Evolutionary conservation across 2,113 vertebrate species (phyloP).

Genomic region (Dermatemys mawii): DNA sequence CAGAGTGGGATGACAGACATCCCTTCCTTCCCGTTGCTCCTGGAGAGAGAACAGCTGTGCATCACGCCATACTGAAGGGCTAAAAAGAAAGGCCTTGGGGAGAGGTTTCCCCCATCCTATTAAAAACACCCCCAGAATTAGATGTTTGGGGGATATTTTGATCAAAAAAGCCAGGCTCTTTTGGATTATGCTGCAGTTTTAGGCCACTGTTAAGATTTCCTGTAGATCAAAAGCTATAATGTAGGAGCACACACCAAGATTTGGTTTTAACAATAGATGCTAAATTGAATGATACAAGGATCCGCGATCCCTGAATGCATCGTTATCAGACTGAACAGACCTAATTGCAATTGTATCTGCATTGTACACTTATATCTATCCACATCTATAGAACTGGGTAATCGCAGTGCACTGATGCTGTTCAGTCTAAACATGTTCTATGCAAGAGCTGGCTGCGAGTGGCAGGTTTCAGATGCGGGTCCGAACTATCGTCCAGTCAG

Average conservation of each 20-base stretch:
- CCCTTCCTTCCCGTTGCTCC: no score
- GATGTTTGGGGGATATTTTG: fast-evolving
- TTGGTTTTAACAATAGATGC: not conserved
- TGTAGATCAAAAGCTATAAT: not conserved
- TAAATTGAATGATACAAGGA: not conserved
- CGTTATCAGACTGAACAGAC: not conserved
- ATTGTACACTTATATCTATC: not conserved
- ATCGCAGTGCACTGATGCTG: not conserved
- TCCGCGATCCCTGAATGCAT: constrained; percentile 19
- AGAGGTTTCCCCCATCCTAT: no score
- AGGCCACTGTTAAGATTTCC: not conserved
- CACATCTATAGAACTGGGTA: fast-evolving
- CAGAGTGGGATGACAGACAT: no score
- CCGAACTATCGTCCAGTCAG: no score
- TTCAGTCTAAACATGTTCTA: not conserved
- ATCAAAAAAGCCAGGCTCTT: not conserved
- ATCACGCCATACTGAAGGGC: no score
- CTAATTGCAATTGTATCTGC: constrained; percentile 36
- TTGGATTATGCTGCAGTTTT: fast-evolving
- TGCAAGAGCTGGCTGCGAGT: not conserved
- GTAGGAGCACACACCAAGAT: not conserved
- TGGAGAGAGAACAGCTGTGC: no score
- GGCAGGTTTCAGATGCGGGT: not conserved
- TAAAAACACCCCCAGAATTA: no score
- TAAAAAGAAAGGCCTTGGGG: no score